A percentile compares a stretch with the other conserved stretches of the same genome.
Evolutionary conservation across 2,888 invertebrate species (phyloP).

Genomic region (Cryptocheilus praepositus): DNA sequence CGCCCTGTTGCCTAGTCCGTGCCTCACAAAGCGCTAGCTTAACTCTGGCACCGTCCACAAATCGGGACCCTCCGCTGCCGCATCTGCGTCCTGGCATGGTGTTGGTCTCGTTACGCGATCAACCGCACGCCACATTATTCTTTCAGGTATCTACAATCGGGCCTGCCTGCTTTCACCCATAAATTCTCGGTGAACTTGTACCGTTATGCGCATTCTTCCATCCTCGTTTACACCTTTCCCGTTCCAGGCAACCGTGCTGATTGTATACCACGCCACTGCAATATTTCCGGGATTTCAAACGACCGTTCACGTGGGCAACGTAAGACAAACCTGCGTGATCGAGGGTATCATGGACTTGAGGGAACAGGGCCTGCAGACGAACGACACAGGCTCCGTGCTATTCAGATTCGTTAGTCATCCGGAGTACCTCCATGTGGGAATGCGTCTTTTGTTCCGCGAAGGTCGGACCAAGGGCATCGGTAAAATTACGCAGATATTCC

Average conservation of each 20-base stretch:
- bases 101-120: conserved; percentile 78
- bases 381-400: conserved; percentile 89
- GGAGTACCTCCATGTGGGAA: conserved; percentile 88
- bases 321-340: conserved; percentile 95
- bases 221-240: neutral
- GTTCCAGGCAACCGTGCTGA: conserved; percentile 87
- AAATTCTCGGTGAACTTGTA: neutral
- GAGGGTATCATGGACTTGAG: conserved; percentile 83
- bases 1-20: conserved; percentile 90
- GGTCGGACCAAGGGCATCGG: conserved; percentile 92
- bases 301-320: conserved; percentile 96
- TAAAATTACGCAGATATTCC: conserved; percentile 86
- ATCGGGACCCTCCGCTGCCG: conserved; percentile 74
- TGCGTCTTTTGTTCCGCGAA: conserved; percentile 89
- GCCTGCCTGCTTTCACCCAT: too few species aligned
- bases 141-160: conserved; percentile 74
- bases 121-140: conserved; percentile 76
- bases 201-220: neutral
- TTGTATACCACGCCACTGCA: conserved; percentile 91
- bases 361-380: conserved; percentile 83
- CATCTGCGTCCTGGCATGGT: conserved; percentile 90
- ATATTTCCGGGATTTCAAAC: conserved; percentile 92
- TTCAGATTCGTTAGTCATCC: conserved; percentile 93
- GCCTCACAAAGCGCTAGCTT: conserved; percentile 94
- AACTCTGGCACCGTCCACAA: conserved; percentile 80